These are phyloP conservation scores for Ranitomeya variabilis DNA, from an alignment of 2,113 vertebrate species.

Conservation along the genomic window DNA sequence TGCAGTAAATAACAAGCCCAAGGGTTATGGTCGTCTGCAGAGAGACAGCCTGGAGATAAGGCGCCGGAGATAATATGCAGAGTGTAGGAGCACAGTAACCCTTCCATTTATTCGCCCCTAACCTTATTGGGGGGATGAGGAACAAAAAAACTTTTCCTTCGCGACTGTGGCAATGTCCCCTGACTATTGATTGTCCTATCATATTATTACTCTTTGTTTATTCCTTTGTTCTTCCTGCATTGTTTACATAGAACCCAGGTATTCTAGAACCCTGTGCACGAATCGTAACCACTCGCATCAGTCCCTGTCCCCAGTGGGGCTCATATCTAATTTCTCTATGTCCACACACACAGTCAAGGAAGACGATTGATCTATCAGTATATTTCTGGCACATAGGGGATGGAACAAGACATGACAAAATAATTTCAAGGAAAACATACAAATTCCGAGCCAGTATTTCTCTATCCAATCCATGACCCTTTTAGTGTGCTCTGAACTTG, in stretches of 20 bases:
- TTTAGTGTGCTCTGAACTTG: not conserved
- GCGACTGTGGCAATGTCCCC: not conserved
- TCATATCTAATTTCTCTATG: not conserved
- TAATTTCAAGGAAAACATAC: not conserved
- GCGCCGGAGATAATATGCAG: slow-evolving; percentile 17
- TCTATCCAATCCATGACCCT: not conserved
- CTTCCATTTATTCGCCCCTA: not conserved
- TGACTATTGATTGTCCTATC: not conserved
- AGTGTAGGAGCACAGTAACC: slow-evolving; percentile 7
- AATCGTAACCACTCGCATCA: not conserved
- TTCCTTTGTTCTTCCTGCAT: not conserved
- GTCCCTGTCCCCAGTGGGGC: not conserved
- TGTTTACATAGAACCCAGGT: not conserved
- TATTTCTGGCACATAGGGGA: not conserved
- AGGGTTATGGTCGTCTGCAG: slow-evolving; percentile 62
- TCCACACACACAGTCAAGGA: not conserved
- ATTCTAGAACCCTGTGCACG: not conserved
- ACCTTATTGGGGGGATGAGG: slow-evolving; percentile 15
- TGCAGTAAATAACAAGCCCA: slow-evolving; percentile 67
- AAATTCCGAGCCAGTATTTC: not conserved
- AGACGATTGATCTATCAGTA: not conserved
- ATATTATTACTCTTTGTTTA: too few relatives aligned
- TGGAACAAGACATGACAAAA: not conserved
- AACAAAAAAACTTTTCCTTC: not conserved
- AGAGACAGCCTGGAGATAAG: slow-evolving; percentile 44